Base-by-base conservation (phyloP, 2,888 invertebrate genomes). In the Drosophila differens region DNA sequence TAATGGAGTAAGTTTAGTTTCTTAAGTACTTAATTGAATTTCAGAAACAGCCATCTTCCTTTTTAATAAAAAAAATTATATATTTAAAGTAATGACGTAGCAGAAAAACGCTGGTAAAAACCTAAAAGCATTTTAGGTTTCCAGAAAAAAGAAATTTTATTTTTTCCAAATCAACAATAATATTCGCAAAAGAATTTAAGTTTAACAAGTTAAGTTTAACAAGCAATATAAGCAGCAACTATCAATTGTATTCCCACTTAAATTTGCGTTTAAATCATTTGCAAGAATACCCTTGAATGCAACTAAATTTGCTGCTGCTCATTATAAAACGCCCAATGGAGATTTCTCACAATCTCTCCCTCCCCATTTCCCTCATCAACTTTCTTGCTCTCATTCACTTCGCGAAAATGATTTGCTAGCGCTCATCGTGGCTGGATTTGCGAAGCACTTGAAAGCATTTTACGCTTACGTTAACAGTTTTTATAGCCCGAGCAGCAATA, bases 391-490 rank as follows among this genome's bases (percentile, higher is more conserved):
- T 33, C 62, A 51, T 22, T 59, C 37, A 49, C 16, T 60, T 35
- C 61, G 41, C 30, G 14, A 70, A 62, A 71, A 74, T 70, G 75
- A 77, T 79, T 82, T 74, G 69, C 54, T 74, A 32, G 59, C 37
- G 62, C 60, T 57, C 51, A 28, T 51, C 55, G 28, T 39, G 4
- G 57, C 66, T 78, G 78, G 85, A 85, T 85, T 85, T 85, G 85
- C 85, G 49, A 65, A 85, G 89, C 89, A 89, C 85, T 85, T 85
- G 89, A 85, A 85, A 85, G 85, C 85, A 85, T 89, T 85, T 85
- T 83, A 85, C 85, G 85, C 89, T 85, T 89, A 86, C 85, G 85
- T 85, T 87, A 87, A 87, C 90, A 88, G 88, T 89, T 87, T 87
- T 89, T 89, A 86, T 89, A 72, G 87, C 88, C 76, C 68, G 65